Evolutionary conservation across 2,888 invertebrate genomes (phyloP), one percentile per base, ranked within the genome.

Genomic region (Coenonympha arcania): DNA sequence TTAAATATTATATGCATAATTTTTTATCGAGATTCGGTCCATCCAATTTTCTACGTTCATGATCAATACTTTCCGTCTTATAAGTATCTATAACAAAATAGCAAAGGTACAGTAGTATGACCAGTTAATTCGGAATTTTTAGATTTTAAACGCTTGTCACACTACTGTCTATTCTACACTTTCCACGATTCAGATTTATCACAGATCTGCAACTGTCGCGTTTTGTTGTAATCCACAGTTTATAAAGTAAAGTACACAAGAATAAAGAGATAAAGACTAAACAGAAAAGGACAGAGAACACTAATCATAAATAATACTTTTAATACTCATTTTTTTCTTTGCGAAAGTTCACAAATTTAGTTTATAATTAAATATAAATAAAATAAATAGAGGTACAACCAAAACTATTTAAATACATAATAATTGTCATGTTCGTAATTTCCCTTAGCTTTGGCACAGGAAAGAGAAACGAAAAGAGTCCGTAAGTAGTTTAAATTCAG

Each of bases 391-490:
- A 66, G 66, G 66, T 69, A 73, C 66, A 69, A 73, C 64, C 58
- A 70, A 65, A 69, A n/a, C n/a, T 63, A 62, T 56, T 59, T 62
- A 64, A 65, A 63, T 59, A 71, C n/a, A n/a, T n/a, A n/a, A 24
- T 53, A 75, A 71, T 73, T 82, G 82, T 82, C 81, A 83, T 82
- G 81, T 71, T 55, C 63, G 67, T 64, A 66, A 39, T 68, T 73
- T 71, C 71, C 73, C 71, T n/a, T n/a, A n/a, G n/a, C 69, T 79
- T 82, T 82, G 82, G 81, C 80, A 81, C 81, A 66, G 73, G 74
- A 74, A 76, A 78, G 70, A 72, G 62, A 69, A 68, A 59, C 26
- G 28, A 47, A 52, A 69, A 62, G 56, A 63, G 61, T 59, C 56
- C 58, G 57, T 59, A 55, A 56, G 58, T 59, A 60, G 61, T 65